Base-by-base conservation (phyloP, 2,888 invertebrate genomes). In the Orchestes rusci region DNA sequence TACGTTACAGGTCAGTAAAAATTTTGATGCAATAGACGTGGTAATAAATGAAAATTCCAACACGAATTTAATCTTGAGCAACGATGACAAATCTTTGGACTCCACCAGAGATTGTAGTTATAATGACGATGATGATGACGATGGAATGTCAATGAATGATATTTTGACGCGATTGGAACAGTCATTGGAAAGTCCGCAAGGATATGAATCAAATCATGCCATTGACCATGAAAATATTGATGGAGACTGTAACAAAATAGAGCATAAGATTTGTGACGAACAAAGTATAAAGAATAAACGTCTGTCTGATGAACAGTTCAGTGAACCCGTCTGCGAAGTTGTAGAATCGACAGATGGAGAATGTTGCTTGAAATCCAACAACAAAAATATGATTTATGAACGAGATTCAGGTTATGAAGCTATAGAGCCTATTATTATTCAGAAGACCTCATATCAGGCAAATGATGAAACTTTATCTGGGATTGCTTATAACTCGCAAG, bases 161-260 rank as follows among this genome's bases (percentile, higher is more conserved):
- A 79, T 81, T 48, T 73, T 82, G 45, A 75, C 76, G 43, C 69
- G 80, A 30, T 68, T 82, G 27, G 76, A 79, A 55, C 77, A 78
- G 55, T 76, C 80, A 19, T 69, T 82, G 20, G 59, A 65, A 43
- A 68, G 67, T 50, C 70, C 70, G 1, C 68, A 69, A 40, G 50
- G 50, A 8, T 43, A 38, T 13, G 43, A 33, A 8, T 43, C 43
- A 7, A 43, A 50, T 10, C 35, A 38, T 27, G 35, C 29, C 16
- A 45, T 49, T 27, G 49, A 49, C 28, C 41, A 37, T 37, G 48
- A 48, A 34, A 44, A 23, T 23, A 7, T 23, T 23, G 23, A 10
- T 23, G 23, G 10, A 23, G 23, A 23, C 10, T 7, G 7, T 23
- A 10, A 23, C 5, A 8, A 8, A 10, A 12, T 5, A 10, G 30